A percentile compares a stretch with the other conserved stretches of the same genome.
Evolutionary conservation across 2,888 invertebrate genomes (phyloP).

Genomic region (Drosophila paranaensis): DNA sequence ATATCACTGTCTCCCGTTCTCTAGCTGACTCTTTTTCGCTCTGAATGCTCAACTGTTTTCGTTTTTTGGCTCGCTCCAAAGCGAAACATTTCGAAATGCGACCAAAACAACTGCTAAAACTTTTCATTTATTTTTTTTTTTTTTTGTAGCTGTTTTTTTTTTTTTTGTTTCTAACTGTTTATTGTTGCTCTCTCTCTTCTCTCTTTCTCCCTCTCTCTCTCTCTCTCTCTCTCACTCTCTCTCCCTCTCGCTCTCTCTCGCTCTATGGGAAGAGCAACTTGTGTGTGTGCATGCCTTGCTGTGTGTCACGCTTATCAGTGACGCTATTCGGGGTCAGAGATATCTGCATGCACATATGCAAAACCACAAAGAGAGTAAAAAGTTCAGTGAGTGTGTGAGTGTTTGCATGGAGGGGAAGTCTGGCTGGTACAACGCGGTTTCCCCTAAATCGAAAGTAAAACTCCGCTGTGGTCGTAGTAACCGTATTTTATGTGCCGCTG

Average conservation of each 20-base stretch:
- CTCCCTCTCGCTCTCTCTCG: no score
- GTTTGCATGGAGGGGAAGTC: constrained; percentile 21
- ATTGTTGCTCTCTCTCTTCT: constrained; percentile 16
- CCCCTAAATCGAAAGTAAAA: constrained; percentile 44
- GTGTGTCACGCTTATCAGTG: constrained; percentile 59
- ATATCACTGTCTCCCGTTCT: no score
- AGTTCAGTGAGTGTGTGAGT: constrained; percentile 16
- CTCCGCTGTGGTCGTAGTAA: constrained; percentile 35
- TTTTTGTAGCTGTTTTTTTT: constrained; percentile 13
- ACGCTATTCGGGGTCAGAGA: constrained; percentile 20
- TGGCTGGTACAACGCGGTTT: constrained; percentile 30
- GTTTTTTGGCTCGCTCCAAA: constrained; percentile 8
- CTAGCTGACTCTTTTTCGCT: no score
- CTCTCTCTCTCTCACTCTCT: constrained; percentile 1
- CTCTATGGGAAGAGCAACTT: no score
- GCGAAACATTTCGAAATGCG: constrained; percentile 47
- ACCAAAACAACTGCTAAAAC: constrained; percentile 54
- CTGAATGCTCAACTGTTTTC: no score
- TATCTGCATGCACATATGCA: neutral
- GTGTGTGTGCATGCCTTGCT: constrained; percentile 28
- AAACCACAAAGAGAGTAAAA: constrained; percentile 34
- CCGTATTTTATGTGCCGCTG: constrained; percentile 39
- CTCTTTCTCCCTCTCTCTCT: no score
- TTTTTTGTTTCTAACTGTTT: constrained; percentile 22
- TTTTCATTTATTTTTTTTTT: constrained; percentile 36